A percentile compares a stretch with the other conserved stretches of the same genome.
These are phyloP conservation scores for Drosophila melanica DNA, from an alignment of 1,140 invertebrate genomes.

Conservation along the genomic window DNA sequence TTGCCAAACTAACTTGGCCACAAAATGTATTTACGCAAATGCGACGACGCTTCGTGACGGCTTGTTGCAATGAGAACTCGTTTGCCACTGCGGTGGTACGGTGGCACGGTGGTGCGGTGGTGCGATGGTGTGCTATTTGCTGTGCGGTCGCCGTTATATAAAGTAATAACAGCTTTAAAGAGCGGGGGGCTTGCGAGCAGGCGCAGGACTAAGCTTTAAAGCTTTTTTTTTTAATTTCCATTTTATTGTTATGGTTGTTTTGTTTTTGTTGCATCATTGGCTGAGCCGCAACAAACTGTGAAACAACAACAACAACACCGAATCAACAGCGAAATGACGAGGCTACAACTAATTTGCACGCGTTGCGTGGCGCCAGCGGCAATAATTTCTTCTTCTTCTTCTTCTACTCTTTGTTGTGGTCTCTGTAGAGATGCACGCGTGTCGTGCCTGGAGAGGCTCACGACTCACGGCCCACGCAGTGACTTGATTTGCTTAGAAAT, in stretches of 20 bases:
- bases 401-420: conserved; percentile 8
- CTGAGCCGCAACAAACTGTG: conserved; percentile 17
- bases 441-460: background rate
- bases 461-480: conserved; percentile 11
- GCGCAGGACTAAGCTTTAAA: conserved; percentile 52
- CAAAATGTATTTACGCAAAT: conserved; percentile 50
- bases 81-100: conserved; percentile 29
- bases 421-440: conserved; percentile 32
- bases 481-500: background rate
- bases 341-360: conserved; percentile 33
- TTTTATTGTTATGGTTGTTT: conserved; percentile 57
- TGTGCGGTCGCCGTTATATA: conserved; percentile 52
- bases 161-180: conserved; percentile 47
- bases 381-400: conserved; percentile 20
- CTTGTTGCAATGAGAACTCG: conserved; percentile 53
- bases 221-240: conserved; percentile 57
- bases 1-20: conserved; percentile 33
- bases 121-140: background rate
- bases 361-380: conserved; percentile 26
- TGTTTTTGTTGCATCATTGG: conserved; percentile 28
- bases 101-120: conserved; percentile 1
- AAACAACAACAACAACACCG: conserved; percentile 8
- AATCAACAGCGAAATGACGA: conserved; percentile 10
- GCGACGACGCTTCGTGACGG: conserved; percentile 1
- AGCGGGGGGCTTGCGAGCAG: background rate